A percentile compares a stretch with the other conserved stretches of the same genome.
Conservation (phyloP, 2,113 vertebrate genomes). For the Verasper variegatus region DNA sequence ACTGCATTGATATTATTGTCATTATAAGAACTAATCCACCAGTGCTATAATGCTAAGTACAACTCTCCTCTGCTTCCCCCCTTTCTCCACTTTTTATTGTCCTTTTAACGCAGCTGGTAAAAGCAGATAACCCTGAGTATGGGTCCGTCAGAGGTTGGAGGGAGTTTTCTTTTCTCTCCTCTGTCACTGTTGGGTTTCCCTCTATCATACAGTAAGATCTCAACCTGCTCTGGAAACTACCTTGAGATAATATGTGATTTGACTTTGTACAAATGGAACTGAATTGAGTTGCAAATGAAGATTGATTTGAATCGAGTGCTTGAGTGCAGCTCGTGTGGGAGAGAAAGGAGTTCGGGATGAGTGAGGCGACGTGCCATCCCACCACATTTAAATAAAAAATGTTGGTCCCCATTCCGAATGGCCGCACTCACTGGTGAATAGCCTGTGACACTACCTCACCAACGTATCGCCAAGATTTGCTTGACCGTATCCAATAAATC, state of each 20-base stretch:
- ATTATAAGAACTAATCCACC: neutral
- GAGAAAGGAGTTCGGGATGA: slow-evolving; percentile 2
- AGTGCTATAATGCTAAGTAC: no score
- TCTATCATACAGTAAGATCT: neutral
- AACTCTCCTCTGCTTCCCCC: neutral
- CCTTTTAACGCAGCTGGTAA: no score
- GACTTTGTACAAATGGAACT: neutral
- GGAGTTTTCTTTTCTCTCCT: neutral
- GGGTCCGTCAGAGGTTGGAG: neutral
- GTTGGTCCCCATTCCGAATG: slow-evolving; percentile 1
- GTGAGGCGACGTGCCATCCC: neutral
- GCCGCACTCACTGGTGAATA: neutral
- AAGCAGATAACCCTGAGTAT: neutral
- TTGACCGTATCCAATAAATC: no score
- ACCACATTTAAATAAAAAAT: slow-evolving; percentile 4
- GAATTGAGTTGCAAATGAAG: neutral
- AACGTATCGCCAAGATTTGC: neutral
- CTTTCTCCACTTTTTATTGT: neutral
- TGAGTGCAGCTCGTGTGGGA: neutral
- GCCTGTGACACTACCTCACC: no score
- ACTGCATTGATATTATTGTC: neutral
- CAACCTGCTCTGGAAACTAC: neutral
- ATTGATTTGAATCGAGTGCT: neutral
- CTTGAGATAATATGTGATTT: neutral
- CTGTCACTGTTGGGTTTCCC: neutral